Conservation (phyloP, 2,113 vertebrate genomes). For the Coreoperca whiteheadi region DNA sequence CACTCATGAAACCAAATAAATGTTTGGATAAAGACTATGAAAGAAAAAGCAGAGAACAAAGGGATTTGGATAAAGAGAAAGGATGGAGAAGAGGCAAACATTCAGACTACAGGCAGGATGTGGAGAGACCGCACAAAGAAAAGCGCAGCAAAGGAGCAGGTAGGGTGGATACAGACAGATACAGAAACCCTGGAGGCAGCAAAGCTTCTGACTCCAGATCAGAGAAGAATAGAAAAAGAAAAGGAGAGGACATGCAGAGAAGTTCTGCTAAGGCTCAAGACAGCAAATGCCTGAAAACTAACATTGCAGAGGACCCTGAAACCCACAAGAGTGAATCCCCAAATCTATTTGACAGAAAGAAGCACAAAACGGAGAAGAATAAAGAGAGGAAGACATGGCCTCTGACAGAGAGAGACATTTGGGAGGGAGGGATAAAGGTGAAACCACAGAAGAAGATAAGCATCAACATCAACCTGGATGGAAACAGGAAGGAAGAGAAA, state of each 20-base stretch:
- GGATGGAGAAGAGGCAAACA: slow-evolving; percentile 85
- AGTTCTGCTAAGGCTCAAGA: slow-evolving; percentile 9
- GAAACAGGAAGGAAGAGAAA: slow-evolving; percentile 44
- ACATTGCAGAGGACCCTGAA: slow-evolving; percentile 18
- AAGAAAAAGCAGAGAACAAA: slow-evolving; percentile 82
- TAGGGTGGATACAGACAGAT: neutral
- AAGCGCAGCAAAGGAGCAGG: slow-evolving; percentile 63
- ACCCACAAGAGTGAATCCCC: neutral
- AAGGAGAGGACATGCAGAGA: slow-evolving; percentile 26
- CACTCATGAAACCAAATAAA: slow-evolving; percentile 68
- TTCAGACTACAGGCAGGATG: slow-evolving; percentile 70
- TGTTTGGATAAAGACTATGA: slow-evolving; percentile 85
- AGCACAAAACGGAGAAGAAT: slow-evolving; percentile 47
- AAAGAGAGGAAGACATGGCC: slow-evolving; percentile 58
- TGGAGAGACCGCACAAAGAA: slow-evolving; percentile 77
- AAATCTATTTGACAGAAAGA: slow-evolving; percentile 32
- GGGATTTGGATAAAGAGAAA: slow-evolving; percentile 69
- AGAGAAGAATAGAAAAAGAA: slow-evolving; percentile 80
- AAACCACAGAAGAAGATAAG: slow-evolving; percentile 94
- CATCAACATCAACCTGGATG: slow-evolving; percentile 91
- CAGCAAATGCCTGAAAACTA: slow-evolving; percentile 15
- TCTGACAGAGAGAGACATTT: slow-evolving; percentile 65
- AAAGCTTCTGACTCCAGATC: slow-evolving; percentile 31
- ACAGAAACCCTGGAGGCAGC: slow-evolving; percentile 64
- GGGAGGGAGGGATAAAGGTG: slow-evolving; percentile 77